These are phyloP conservation scores for Trochalopteron elliotii DNA, from an alignment of 2,113 vertebrate species.

Conservation along the genomic window DNA sequence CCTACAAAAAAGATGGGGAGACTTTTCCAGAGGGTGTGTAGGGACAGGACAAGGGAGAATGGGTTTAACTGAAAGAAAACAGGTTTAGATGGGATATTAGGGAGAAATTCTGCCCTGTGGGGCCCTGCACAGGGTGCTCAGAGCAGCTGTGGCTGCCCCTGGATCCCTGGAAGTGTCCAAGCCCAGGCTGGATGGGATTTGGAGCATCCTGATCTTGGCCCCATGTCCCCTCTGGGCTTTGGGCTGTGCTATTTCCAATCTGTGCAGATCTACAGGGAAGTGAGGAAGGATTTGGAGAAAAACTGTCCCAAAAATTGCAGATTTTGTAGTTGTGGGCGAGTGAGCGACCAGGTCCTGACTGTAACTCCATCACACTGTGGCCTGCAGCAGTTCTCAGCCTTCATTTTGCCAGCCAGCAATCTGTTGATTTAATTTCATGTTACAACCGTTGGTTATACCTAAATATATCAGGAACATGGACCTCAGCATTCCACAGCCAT, in stretches of 20 bases:
- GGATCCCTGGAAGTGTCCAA: neutral
- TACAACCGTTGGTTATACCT: conserved; percentile 41
- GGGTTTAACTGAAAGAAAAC: neutral
- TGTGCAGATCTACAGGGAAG: neutral
- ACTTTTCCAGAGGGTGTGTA: neutral
- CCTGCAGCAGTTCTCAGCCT: neutral
- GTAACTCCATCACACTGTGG: conserved; percentile 1
- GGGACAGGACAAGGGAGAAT: neutral
- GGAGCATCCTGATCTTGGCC: neutral
- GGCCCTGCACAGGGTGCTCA: neutral
- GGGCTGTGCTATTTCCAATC: neutral
- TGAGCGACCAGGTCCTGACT: neutral
- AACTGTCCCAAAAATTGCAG: neutral
- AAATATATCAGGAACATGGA: conserved; percentile 46
- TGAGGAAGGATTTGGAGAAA: neutral
- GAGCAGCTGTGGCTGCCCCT: neutral
- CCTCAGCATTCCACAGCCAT: conserved; percentile 32
- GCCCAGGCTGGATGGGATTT: rapidly evolving
- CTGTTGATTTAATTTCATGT: conserved; percentile 45
- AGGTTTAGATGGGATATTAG: neutral
- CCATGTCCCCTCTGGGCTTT: rapidly evolving
- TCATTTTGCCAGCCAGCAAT: neutral
- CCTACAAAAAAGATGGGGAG: neutral
- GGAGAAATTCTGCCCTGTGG: neutral
- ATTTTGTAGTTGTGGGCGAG: neutral